These are phyloP conservation scores for Malacoctenus gilli DNA, from an alignment of 2,797 vertebrate species.

Conservation along the genomic window DNA sequence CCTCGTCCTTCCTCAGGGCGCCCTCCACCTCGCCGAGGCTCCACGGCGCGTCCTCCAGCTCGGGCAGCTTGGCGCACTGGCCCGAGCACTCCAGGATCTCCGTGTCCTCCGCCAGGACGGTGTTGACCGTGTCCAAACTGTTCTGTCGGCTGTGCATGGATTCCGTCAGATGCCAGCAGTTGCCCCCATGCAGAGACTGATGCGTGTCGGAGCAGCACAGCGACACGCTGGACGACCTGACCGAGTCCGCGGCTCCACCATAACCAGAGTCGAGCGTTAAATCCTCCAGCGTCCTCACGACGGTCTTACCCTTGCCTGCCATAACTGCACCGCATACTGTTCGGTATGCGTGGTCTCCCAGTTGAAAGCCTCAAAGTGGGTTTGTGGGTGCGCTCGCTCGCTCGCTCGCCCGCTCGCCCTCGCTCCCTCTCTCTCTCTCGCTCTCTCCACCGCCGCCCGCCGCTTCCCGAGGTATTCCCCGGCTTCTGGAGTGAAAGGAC, in stretches of 20 bases:
- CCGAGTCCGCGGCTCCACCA: slow-evolving; percentile 88
- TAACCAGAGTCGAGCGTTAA: slow-evolving; percentile 88
- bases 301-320: slow-evolving; percentile 95
- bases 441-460: slow-evolving; percentile 15
- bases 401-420: slow-evolving; percentile 22
- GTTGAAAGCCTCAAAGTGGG: slow-evolving; percentile 70
- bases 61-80: slow-evolving; percentile 83
- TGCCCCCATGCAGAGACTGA: slow-evolving; percentile 82
- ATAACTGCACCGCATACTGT: slow-evolving; percentile 97
- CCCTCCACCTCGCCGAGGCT: slow-evolving; percentile 83
- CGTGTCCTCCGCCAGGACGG: slow-evolving; percentile 85
- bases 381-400: slow-evolving; percentile 16
- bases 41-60: slow-evolving; percentile 86
- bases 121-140: slow-evolving; percentile 93
- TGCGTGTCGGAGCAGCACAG: slow-evolving; percentile 85
- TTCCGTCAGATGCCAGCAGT: slow-evolving; percentile 86
- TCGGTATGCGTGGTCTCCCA: slow-evolving; percentile 72
- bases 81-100: slow-evolving; percentile 82
- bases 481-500: too few species aligned
- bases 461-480: slow-evolving; percentile 4
- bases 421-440: neutral
- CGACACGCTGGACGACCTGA: slow-evolving; percentile 87
- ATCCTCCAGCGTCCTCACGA: slow-evolving; percentile 89
- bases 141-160: slow-evolving; percentile 94
- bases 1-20: slow-evolving; percentile 79